Evolutionary conservation across 2,888 invertebrate genomes (phyloP), one percentile per base, ranked within the genome.

Genomic region (Pantelozetes paolii): DNA sequence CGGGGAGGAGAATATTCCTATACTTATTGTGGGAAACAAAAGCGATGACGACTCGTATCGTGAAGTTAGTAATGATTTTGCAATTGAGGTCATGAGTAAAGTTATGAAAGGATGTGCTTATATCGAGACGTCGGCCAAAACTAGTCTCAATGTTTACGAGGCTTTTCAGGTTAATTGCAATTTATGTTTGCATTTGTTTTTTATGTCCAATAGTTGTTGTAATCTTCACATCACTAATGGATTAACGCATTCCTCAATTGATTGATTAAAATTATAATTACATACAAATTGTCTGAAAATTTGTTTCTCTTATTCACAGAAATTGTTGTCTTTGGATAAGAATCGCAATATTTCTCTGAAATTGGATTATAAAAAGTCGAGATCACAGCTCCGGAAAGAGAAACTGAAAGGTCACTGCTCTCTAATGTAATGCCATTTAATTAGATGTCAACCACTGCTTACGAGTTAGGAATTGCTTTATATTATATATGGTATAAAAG

Each of bases 51-150:
- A 90, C 5, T 91, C 92, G 81, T 86, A 90, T 74, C 86, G 93
- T 76, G 84, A 84, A 79, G 83, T 84, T 42, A 87, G 90, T 40
- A 88, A 89, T 76, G 85, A 88, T 59, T 90, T 92, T 81, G 96
- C 94, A 97, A 15, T 89, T 89, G 76, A 86, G 88, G 77, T 98
- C 98, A 98, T 73, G 18, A 54, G 20, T 50, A 75, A 76, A 28
- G 28, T 71, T n/a, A 57, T 76, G 32, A 76, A 76, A 69, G 90
- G 91, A 74, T 93, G 97, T 81, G 94, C 92, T 73, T 98, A 95
- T 83, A 92, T 99, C 89, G 99, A 99, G 84, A 99, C 99, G 28
- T 98, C 98, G 2, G 99, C 99, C 71, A 99, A 99, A 86, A 97
- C 94, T 79, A 97, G 98, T 84, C 92, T 94, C 85, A 99, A 99